Base-by-base conservation (phyloP, 2,797 vertebrate genomes). In the Centropyge bicolor region DNA sequence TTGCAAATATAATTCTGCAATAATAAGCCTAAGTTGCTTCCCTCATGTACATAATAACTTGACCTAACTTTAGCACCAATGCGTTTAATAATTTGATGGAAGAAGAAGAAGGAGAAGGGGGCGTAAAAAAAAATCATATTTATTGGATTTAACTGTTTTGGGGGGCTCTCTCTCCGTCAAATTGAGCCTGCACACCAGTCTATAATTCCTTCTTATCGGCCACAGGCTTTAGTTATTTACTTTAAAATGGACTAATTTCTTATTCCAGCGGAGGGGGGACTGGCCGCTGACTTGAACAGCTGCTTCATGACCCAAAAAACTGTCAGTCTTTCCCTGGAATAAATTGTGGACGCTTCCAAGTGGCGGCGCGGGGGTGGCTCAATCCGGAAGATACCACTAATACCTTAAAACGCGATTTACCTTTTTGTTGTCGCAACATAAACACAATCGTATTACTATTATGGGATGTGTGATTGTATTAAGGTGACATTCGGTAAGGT, bases 281-380 rank as follows among this genome's bases (percentile, higher is more conserved):
- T 79, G 90, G 86, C 91, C 83, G 86, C 88, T 95, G 95, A 95
- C 95, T 96, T 92, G 93, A 96, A 96, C 95, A 96, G 96, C 96
- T 95, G 96, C 96, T 96, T 96, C 96, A 96, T 97, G 96, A 97
- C 96, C 96, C 96, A 96, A 96, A 96, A 97, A 97, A 96, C 96
- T 96, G 96, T 96, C 96, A 96, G 96, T 96, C 96, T 96, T 96
- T 96, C 95, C 96, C 95, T 95, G 96, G 96, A 96, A 96, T 96
- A 97, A 97, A 97, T 96, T 96, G 96, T 96, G 95, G 96, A 95
- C 87, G 85, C 87, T 89, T 94, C 94, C 95, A 97, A 91, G 85
- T 62, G 8, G 54, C 72, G 17, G 74, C 59, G 51, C 73, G 57
- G 94, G 93, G 92, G 82, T 88, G 88, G 2, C 2, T 0, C 1